Evolutionary conservation across 2,888 invertebrate species (phyloP), one percentile per base, ranked within the genome.

Genomic region (Herminia tarsipennalis): DNA sequence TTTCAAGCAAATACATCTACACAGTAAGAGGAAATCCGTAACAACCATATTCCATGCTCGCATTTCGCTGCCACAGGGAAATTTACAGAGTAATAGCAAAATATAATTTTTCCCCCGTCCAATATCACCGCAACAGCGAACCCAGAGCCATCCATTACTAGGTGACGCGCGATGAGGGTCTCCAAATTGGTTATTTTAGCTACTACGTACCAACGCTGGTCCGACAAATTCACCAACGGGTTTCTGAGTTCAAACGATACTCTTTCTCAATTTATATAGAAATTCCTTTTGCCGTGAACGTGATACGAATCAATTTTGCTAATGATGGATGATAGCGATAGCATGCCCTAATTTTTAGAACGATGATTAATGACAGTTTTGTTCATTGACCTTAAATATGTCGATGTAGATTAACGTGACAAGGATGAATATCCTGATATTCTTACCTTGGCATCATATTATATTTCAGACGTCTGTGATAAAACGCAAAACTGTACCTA

Each of bases 111-210:
- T 59, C 40, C 50, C 33, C 48, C 55, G 56, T 67, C 57, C 49
- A 67, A 67, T 65, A 66, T 65, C 67, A 62, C 59, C 59, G 67
- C 65, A 62, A 59, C 52, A 62, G 54, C 58, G 57, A 57, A 43
- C 60, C 51, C 62, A 61, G 58, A 56, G 66, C 70, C 73, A 79
- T 80, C 76, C 74, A 77, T 78, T 78, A 80, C 73, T 47, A 59
- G 65, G 57, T 77, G 77, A 78, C 76, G 73, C 66, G 68, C 70
- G 77, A 78, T 73, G 78, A 79, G 78, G 78, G 77, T 79, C 65
- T 68, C 63, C 66, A 72, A 77, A 78, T 79, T 81, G 76, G 73
- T 78, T 74, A 69, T 76, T 76, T 72, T 72, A 71, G 66, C 62
- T 48, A 56, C 68, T 61, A 63, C 57, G 64, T 61, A 56, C 46